These are phyloP conservation scores for Chelonus insularis DNA, from an alignment of 1,140 invertebrate genomes.

Conservation along the genomic window DNA sequence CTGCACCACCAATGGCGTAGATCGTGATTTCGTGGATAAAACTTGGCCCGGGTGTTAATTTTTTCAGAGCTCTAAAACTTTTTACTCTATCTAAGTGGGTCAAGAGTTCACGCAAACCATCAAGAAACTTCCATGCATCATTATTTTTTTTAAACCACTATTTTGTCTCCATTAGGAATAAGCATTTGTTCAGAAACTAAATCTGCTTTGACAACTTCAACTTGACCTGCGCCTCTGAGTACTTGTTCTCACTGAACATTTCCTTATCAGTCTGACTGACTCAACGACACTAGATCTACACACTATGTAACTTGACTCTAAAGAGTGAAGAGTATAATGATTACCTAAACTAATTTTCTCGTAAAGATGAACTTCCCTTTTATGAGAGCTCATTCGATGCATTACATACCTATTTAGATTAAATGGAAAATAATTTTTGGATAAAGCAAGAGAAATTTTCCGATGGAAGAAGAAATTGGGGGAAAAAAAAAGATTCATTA, in stretches of 20 bases:
- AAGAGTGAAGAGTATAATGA: not conserved
- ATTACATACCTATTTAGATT: too few relatives aligned
- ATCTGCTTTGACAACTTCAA: not conserved
- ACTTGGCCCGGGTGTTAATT: not conserved
- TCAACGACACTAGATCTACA: conserved; percentile 3
- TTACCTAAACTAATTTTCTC: too few relatives aligned
- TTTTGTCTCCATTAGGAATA: too few relatives aligned
- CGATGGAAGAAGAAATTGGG: too few relatives aligned
- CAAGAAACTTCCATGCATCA: too few relatives aligned
- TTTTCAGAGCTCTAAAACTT: not conserved
- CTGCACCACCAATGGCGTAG: not conserved
- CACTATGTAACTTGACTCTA: not conserved
- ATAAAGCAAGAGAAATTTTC: too few relatives aligned
- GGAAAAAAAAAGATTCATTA: too few relatives aligned
- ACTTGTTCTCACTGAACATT: not conserved
- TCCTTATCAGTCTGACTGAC: conserved; percentile 12
- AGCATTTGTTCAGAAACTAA: too few relatives aligned
- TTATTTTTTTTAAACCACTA: too few relatives aligned
- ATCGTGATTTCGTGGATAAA: too few relatives aligned
- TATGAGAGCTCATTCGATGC: too few relatives aligned
- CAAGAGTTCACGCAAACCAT: not conserved
- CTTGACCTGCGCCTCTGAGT: not conserved
- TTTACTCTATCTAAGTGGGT: not conserved
- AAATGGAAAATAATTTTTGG: too few relatives aligned
- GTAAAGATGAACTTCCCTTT: not conserved